Evolutionary conservation across 1,140 invertebrate genomes (phyloP).

Genomic region (Papilio glaucus): DNA sequence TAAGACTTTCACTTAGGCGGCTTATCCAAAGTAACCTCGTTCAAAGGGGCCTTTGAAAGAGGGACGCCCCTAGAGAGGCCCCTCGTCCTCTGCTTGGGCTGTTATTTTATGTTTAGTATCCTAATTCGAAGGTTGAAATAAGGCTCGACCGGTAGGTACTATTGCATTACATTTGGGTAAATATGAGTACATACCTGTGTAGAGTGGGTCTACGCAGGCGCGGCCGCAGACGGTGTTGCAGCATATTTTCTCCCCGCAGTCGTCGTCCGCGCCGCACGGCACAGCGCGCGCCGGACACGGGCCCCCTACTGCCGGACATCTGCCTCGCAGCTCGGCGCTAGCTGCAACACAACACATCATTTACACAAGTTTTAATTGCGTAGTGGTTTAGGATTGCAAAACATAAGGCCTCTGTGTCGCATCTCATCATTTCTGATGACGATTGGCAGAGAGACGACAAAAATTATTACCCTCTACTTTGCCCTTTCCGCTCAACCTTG

Average conservation of each 20-base stretch:
- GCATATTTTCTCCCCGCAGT: constrained; percentile 72
- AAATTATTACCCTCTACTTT: no score
- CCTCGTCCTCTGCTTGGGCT: no score
- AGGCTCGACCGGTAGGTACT: no score
- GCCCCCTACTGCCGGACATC: constrained; percentile 64
- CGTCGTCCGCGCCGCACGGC: constrained; percentile 67
- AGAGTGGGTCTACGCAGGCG: constrained; percentile 69
- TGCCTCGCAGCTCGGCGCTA: constrained; percentile 69
- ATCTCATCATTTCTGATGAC: no score
- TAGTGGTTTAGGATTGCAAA: background rate
- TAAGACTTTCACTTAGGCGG: no score
- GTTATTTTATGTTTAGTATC: background rate
- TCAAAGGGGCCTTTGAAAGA: no score
- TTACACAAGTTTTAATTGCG: background rate
- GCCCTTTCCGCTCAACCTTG: no score
- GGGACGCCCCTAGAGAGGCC: no score
- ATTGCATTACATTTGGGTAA: no score
- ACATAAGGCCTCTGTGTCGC: no score
- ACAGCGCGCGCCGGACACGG: constrained; percentile 65
- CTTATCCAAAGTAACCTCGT: no score
- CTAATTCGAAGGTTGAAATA: background rate
- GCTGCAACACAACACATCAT: constrained; percentile 50
- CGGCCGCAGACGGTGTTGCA: constrained; percentile 67
- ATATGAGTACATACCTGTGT: constrained; percentile 59
- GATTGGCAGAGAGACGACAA: no score